Conservation (phyloP, 2,113 vertebrate species). For the Gymnogyps californianus region DNA sequence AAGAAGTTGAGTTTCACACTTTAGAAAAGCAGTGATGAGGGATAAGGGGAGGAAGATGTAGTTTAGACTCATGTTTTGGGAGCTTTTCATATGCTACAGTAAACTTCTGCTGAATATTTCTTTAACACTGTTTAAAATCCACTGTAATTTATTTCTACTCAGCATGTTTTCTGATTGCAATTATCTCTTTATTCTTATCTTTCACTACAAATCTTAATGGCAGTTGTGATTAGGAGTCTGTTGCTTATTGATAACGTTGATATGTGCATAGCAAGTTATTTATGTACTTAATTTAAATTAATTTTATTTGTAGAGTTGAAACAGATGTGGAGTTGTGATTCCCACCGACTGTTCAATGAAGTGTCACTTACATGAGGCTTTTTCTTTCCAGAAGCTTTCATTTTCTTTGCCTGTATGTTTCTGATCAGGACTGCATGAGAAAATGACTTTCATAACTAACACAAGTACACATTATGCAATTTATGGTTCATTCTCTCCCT, state of each 20-base stretch:
- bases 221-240: conserved; percentile 5
- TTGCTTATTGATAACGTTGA: conserved; percentile 18
- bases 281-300: conserved; percentile 35
- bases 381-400: neutral
- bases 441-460: neutral
- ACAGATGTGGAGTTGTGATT: conserved; percentile 5
- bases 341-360: neutral
- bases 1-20: neutral
- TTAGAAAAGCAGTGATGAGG: neutral
- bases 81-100: neutral
- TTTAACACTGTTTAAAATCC: neutral
- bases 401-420: neutral
- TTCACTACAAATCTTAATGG: neutral
- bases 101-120: neutral
- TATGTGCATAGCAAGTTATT: conserved; percentile 18
- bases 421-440: neutral
- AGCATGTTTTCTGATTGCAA: conserved; percentile 40
- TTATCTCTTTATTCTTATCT: conserved; percentile 39
- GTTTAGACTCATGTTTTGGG: neutral
- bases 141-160: conserved; percentile 8
- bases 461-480: neutral
- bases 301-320: conserved; percentile 21
- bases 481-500: neutral
- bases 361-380: neutral
- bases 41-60: neutral